Evolutionary conservation across 2,113 vertebrate species (phyloP).

Genomic region (Bujurquina vittata): DNA sequence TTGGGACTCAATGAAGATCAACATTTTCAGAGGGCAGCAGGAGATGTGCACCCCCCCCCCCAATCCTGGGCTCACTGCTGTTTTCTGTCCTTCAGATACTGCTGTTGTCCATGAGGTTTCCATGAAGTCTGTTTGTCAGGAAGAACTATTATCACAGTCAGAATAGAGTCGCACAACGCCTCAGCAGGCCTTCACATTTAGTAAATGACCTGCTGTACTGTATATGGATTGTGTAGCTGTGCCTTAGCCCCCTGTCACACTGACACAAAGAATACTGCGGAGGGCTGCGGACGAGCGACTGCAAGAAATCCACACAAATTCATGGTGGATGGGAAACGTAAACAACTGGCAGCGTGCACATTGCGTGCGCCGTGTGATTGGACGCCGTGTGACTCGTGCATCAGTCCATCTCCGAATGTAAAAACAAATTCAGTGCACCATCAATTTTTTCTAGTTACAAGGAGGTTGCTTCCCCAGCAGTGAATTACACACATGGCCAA

Average conservation of each 20-base stretch:
- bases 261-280: too few relatives aligned
- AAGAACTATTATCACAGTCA: constrained; percentile 34
- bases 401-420: too few relatives aligned
- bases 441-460: not conserved
- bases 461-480: too few relatives aligned
- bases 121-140: not conserved
- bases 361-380: too few relatives aligned
- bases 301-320: too few relatives aligned
- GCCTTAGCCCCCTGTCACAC: too few relatives aligned
- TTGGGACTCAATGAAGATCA: not conserved
- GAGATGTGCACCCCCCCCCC: not conserved
- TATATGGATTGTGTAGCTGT: not conserved
- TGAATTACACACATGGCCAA: not conserved
- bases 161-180: not conserved
- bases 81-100: constrained; percentile 38
- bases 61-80: constrained; percentile 14
- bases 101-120: not conserved
- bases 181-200: not conserved
- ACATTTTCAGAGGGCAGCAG: constrained; percentile 23
- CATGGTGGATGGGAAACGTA: too few relatives aligned
- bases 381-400: too few relatives aligned
- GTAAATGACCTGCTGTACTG: not conserved
- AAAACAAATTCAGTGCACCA: not conserved
- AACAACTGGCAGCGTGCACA: too few relatives aligned
- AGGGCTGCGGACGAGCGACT: too few relatives aligned